Percentiles rank a stretch among this genome's conserved stretches.
Evolutionary conservation across 2,888 invertebrate genomes (phyloP).

Genomic region (Endotricha flammealis): DNA sequence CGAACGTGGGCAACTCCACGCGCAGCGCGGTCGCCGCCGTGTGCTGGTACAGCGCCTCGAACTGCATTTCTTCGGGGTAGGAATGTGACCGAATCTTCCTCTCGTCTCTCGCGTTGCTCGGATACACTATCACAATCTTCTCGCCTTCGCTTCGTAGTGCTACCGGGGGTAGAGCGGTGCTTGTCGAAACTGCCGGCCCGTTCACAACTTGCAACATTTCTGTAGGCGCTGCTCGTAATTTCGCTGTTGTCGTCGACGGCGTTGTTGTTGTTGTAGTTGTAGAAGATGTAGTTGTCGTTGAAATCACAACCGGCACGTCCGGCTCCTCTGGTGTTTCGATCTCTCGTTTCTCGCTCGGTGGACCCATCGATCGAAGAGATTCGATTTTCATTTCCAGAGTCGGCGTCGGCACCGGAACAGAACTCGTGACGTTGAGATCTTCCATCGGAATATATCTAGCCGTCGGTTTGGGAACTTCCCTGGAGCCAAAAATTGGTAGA

Average conservation of each 20-base stretch:
- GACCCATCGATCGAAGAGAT: constrained; percentile 57
- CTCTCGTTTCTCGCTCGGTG: constrained; percentile 60
- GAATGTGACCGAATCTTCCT: constrained; percentile 70
- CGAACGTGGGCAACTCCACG: constrained; percentile 79
- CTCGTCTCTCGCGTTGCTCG: constrained; percentile 70
- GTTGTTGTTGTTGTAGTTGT: constrained; percentile 35
- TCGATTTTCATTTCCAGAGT: constrained; percentile 74
- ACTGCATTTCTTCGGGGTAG: constrained; percentile 70
- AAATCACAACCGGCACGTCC: constrained; percentile 44
- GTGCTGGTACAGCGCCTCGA: constrained; percentile 67
- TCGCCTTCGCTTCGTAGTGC: constrained; percentile 61
- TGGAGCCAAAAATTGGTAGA: constrained; percentile 78
- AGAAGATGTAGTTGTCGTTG: constrained; percentile 40
- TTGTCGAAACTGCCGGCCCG: constrained; percentile 51
- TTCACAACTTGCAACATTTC: constrained; percentile 60
- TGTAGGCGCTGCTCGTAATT: constrained; percentile 48
- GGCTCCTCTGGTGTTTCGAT: constrained; percentile 64
- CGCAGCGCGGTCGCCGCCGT: constrained; percentile 60
- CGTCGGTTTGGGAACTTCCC: constrained; percentile 64
- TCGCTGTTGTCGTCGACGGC: constrained; percentile 41
- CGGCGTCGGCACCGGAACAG: constrained; percentile 63
- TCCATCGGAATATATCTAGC: constrained; percentile 82
- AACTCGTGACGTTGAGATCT: constrained; percentile 49
- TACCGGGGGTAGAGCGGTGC: constrained; percentile 65
- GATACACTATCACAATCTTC: constrained; percentile 72